Base-by-base conservation (phyloP, 2,797 vertebrate species). In the Anguilla anguilla region DNA sequence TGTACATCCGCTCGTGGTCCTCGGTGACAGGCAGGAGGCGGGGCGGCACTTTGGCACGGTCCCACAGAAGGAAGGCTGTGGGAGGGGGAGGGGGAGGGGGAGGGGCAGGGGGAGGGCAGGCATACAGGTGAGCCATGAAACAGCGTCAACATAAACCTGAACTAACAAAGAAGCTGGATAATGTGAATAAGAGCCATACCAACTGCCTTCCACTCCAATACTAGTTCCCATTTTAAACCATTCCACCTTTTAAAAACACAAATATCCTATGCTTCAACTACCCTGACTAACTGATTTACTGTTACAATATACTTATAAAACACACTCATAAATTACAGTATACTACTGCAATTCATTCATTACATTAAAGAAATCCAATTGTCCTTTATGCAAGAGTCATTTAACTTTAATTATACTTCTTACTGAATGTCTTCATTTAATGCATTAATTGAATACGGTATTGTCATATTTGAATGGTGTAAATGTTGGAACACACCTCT, bases 1-100 rank as follows among this genome's bases (percentile, higher is more conserved):
- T 92, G 91, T 97, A 94, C 98, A 98, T 99, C 88, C 97, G 95
- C 88, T 97, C 95, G 17, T 98, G 98, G 91, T 99, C 98, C 91
- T 97, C 93, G 0, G 97, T 99, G 91, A 99, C 94, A 0, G 95
- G 91, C 89, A 95, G 4, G 67, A 98, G 74, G 1, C 92, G 94
- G 3, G 96, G 91, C 0, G 98, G 98, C 28, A 98, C 96, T 92
- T 96, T 97, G 83, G 95, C n/a, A 0, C 95, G 95, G 79, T 98
- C 97, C 98, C 98, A 98, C 86, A 98, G 92, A 74, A 98, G 95
- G 91, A 98, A 98, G 5, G 97, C 98, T 98, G 53, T 22, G 1
- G 28, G 55, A 74, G 22, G 31, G 83, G 57, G 6, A 55, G 57
- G 31, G 31, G 9, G 25, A 57, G 57, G 31, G n/a, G 67, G 6